phyloP scores from a whole-genome alignment of 2,888 invertebrate genomes.

The Cantharis flavilabris region DNA sequence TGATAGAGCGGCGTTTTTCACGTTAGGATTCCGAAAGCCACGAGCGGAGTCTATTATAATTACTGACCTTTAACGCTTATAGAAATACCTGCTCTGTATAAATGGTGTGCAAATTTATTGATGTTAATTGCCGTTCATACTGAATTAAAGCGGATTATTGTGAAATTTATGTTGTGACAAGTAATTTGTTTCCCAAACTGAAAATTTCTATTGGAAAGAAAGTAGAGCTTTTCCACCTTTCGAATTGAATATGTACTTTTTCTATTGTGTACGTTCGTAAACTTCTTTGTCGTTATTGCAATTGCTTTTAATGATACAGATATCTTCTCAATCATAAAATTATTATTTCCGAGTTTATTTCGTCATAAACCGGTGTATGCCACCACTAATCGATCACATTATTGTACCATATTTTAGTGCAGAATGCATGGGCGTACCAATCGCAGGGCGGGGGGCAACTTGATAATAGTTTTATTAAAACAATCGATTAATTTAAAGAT shows the following conservation, averaged over 20 bases:
- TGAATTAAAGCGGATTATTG: neutral
- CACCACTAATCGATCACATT: neutral
- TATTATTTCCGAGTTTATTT: neutral
- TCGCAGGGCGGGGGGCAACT: too few species aligned
- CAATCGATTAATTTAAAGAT: too few species aligned
- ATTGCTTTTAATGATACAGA: neutral
- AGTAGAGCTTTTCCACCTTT: neutral
- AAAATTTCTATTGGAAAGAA: too few species aligned
- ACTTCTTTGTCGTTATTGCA: neutral
- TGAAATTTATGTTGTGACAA: neutral
- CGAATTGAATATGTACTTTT: neutral
- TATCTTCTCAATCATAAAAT: too few species aligned
- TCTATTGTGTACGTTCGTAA: neutral
- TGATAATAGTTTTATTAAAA: too few species aligned
- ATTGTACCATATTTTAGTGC: too few species aligned
- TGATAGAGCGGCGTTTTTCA: constrained; percentile 42
- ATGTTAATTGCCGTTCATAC: neutral
- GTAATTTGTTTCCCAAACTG: neutral
- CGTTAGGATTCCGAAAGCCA: constrained; percentile 32
- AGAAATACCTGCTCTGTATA: constrained; percentile 11
- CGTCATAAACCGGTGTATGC: neutral
- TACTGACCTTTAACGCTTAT: neutral
- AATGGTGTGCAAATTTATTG: constrained; percentile 10
- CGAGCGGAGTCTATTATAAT: constrained; percentile 33
- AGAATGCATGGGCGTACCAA: too few species aligned